Evolutionary conservation across 2,888 invertebrate species (phyloP).

Genomic region (Metalampra italica): DNA sequence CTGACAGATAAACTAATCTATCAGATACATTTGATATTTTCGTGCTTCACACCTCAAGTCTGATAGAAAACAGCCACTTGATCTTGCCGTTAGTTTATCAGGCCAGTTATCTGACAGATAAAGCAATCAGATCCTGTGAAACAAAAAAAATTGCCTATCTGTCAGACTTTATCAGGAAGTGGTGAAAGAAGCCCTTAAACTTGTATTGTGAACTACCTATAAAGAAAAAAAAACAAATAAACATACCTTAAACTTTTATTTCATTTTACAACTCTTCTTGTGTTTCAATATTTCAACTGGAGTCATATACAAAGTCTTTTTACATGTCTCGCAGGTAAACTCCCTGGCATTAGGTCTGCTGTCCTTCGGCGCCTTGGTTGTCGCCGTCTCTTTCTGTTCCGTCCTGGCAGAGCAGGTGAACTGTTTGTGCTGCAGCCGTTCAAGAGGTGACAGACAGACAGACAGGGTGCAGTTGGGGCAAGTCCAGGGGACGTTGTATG

Average conservation of each 20-base stretch:
- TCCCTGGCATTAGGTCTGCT: slow-evolving; percentile 78
- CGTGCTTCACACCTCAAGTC: too few relatives aligned
- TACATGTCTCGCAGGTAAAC: slow-evolving; percentile 86
- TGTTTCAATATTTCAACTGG: slow-evolving; percentile 92
- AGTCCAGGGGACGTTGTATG: slow-evolving; percentile 81
- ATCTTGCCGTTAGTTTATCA: too few relatives aligned
- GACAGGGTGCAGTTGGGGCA: slow-evolving; percentile 84
- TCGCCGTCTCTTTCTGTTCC: slow-evolving; percentile 41
- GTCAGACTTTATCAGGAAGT: too few relatives aligned
- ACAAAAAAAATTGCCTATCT: too few relatives aligned
- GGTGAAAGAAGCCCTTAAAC: too few relatives aligned
- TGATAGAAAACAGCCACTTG: too few relatives aligned
- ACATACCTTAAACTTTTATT: slow-evolving; percentile 31
- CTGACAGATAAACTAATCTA: too few relatives aligned
- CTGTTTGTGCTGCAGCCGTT: slow-evolving; percentile 85
- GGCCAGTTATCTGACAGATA: too few relatives aligned
- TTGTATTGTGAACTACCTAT: too few relatives aligned
- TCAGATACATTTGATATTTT: too few relatives aligned
- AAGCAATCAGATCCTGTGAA: too few relatives aligned
- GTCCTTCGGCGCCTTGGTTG: slow-evolving; percentile 34
- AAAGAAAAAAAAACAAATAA: not conserved
- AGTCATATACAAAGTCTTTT: slow-evolving; percentile 82
- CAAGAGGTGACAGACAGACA: slow-evolving; percentile 82
- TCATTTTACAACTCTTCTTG: slow-evolving; percentile 80
- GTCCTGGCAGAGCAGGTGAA: slow-evolving; percentile 60